phyloP scores from a whole-genome alignment of 2,797 vertebrate species.

The Sylvia borin region DNA sequence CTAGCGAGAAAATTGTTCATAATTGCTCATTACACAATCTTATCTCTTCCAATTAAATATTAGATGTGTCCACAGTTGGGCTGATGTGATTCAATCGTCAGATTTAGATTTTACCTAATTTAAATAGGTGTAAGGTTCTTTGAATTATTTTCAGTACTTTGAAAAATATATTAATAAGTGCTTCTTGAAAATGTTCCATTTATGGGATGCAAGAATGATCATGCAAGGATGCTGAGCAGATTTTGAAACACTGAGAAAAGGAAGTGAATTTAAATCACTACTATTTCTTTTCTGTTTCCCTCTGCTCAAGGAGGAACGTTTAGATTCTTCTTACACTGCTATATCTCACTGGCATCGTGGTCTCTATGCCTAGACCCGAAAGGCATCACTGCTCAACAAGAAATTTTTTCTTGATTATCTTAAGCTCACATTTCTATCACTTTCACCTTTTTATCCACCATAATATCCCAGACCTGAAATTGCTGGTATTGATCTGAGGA shows the following conservation, averaged over 20 bases:
- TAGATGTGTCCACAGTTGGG: background rate
- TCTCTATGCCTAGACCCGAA: background rate
- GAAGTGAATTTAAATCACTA: background rate
- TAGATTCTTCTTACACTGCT: background rate
- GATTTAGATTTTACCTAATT: background rate
- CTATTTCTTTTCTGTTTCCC: background rate
- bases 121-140: background rate
- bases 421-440: background rate
- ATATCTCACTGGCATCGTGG: accelerated
- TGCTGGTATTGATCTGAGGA: background rate
- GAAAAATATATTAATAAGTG: background rate
- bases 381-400: background rate
- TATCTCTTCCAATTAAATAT: background rate
- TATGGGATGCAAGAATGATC: background rate
- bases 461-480: background rate
- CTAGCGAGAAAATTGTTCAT: background rate
- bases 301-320: background rate
- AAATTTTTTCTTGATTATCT: background rate
- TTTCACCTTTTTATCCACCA: background rate
- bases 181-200: background rate
- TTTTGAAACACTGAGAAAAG: background rate
- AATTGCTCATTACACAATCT: background rate
- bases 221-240: background rate
- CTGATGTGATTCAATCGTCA: background rate
- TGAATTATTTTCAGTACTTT: background rate